phyloP scores from a whole-genome alignment of 2,888 invertebrate species.

The Pseudococcus longispinus region DNA sequence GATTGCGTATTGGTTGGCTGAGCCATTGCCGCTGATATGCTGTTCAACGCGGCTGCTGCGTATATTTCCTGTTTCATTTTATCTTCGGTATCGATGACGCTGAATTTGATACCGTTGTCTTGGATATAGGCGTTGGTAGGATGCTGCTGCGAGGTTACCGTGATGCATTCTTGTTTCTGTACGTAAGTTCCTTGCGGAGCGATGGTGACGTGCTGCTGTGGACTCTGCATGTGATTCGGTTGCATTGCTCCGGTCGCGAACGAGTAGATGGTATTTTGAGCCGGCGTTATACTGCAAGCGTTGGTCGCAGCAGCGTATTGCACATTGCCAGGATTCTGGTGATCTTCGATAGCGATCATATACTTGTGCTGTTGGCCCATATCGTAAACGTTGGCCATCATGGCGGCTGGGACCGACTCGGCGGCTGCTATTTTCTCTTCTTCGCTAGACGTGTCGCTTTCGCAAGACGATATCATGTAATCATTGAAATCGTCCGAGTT shows the following conservation, averaged over 20 bases:
- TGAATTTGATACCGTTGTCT: conserved; percentile 1
- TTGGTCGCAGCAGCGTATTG: neutral
- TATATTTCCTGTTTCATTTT: neutral
- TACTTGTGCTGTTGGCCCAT: neutral
- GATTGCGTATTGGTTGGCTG: neutral
- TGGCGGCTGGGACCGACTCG: neutral
- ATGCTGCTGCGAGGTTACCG: neutral
- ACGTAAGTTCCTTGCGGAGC: neutral
- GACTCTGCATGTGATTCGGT: neutral
- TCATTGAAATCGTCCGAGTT: conserved; percentile 64
- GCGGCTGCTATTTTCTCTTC: conserved; percentile 58
- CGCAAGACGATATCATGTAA: conserved; percentile 76
- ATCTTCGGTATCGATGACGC: neutral
- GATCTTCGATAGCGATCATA: neutral
- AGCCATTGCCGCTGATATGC: neutral
- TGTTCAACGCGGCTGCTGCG: neutral
- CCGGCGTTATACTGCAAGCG: neutral
- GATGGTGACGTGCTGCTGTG: neutral
- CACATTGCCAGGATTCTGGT: neutral
- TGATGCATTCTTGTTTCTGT: conserved; percentile 38
- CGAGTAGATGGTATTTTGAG: conserved; percentile 3
- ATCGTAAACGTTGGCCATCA: neutral
- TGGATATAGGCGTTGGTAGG: neutral
- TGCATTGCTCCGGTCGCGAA: neutral
- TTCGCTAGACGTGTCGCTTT: conserved; percentile 74